These are phyloP conservation scores for Simalia tracyae DNA, from an alignment of 2,797 vertebrate genomes.

Conservation along the genomic window DNA sequence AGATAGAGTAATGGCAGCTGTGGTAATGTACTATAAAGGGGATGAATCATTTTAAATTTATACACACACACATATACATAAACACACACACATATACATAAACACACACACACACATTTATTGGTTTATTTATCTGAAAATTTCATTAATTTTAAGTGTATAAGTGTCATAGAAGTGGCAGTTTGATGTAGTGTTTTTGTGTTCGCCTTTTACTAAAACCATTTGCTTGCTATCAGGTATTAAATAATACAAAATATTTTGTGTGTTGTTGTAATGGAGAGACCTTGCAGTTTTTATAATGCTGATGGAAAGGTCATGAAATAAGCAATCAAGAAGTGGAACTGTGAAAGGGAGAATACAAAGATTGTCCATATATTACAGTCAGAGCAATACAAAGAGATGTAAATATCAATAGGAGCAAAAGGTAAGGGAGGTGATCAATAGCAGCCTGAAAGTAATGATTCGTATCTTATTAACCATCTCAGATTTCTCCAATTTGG, in stretches of 20 bases:
- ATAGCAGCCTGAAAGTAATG: slow-evolving; percentile 29
- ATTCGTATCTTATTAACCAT: slow-evolving; percentile 7
- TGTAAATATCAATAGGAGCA: slow-evolving; percentile 28
- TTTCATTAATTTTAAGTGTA: background rate
- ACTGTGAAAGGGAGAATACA: background rate
- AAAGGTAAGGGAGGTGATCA: slow-evolving; percentile 33
- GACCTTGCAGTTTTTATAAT: background rate
- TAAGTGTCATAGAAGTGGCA: background rate
- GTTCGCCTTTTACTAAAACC: background rate
- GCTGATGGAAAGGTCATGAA: background rate
- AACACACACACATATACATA: too few relatives aligned
- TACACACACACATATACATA: background rate
- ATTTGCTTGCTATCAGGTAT: background rate
- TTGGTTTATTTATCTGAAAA: background rate
- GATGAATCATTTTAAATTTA: background rate
- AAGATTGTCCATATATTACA: background rate
- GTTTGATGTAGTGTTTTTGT: background rate
- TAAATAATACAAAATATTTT: background rate
- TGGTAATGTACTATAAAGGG: background rate
- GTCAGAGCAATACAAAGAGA: background rate
- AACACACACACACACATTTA: background rate
- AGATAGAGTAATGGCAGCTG: background rate
- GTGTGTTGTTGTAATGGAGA: background rate
- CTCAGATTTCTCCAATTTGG: slow-evolving; percentile 43
- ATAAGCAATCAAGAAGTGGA: background rate